These are phyloP conservation scores for Poeciliopsis retropinna DNA, from an alignment of 2,113 vertebrate species.

Conservation along the genomic window DNA sequence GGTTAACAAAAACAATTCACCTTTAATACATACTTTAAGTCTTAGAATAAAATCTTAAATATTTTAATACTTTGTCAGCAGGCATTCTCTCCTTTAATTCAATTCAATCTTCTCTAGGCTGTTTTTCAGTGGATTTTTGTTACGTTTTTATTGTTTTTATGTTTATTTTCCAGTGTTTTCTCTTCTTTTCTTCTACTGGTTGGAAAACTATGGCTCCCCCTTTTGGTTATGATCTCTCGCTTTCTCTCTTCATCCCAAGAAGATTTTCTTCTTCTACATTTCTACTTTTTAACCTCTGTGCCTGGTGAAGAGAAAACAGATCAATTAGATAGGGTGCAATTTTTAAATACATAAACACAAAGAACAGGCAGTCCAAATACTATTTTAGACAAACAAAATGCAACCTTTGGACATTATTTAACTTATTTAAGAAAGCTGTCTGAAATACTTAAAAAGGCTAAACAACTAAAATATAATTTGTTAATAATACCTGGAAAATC, in stretches of 20 bases:
- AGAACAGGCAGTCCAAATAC: not conserved
- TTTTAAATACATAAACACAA: not conserved
- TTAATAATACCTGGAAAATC: no score
- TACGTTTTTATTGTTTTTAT: conserved; percentile 63
- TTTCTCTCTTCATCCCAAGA: conserved; percentile 46
- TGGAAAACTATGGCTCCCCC: conserved; percentile 61
- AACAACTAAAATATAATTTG: conserved; percentile 1
- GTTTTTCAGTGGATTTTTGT: conserved; percentile 67
- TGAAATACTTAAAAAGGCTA: not conserved
- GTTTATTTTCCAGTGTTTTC: conserved; percentile 64
- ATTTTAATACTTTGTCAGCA: conserved; percentile 67
- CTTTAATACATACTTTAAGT: conserved; percentile 81
- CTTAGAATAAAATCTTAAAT: conserved; percentile 81
- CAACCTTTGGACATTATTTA: not conserved
- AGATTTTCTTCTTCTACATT: conserved; percentile 67
- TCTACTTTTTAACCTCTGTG: conserved; percentile 48
- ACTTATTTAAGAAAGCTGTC: not conserved
- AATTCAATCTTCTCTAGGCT: conserved; percentile 65
- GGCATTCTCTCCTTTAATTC: conserved; percentile 61
- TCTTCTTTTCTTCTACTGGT: conserved; percentile 65
- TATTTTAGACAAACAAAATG: conserved; percentile 7
- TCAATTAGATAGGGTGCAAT: not conserved
- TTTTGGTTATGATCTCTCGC: conserved; percentile 59
- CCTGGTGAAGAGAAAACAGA: conserved; percentile 40
- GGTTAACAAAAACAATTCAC: conserved; percentile 82